Percentiles rank a stretch among this genome's conserved stretches.
These are phyloP conservation scores for Cossypha niveicapilla DNA, from an alignment of 2,797 vertebrate genomes.

Conservation along the genomic window DNA sequence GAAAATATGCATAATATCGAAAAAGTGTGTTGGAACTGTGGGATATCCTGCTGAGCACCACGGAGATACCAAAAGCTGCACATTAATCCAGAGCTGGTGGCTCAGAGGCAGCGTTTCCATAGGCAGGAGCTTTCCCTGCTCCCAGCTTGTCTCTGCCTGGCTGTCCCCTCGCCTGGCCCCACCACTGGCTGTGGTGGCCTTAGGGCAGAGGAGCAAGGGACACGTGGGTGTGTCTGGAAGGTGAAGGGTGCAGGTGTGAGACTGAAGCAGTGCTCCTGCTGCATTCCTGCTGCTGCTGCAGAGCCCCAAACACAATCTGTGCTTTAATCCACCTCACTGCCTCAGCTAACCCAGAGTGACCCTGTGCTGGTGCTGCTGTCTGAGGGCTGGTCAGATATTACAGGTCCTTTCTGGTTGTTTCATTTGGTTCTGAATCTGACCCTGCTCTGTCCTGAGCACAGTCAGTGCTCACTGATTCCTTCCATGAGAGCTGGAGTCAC, in stretches of 20 bases:
- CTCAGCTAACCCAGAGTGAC: rapidly evolving
- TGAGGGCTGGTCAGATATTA: background rate
- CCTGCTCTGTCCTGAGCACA: background rate
- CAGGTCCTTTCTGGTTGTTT: background rate
- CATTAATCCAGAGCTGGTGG: rapidly evolving
- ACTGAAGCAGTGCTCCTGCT: background rate
- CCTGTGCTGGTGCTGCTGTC: background rate
- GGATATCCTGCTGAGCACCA: rapidly evolving
- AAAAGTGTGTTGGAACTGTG: background rate
- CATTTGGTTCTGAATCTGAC: background rate
- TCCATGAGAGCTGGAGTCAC: background rate
- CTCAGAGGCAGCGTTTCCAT: background rate
- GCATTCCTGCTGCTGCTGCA: background rate
- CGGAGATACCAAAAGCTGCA: rapidly evolving
- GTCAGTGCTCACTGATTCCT: background rate
- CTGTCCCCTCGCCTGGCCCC: background rate
- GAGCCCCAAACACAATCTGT: background rate
- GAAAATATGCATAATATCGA: rapidly evolving
- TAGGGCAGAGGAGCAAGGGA: rapidly evolving
- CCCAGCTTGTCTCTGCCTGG: background rate
- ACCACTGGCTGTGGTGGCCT: background rate
- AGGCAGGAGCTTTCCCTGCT: background rate
- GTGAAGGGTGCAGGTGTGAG: background rate
- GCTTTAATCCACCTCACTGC: background rate
- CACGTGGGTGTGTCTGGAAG: background rate